Evolutionary conservation across 2,113 vertebrate species (phyloP), one percentile per base, ranked within the genome.

Genomic region (Sminthopsis crassicaudata): DNA sequence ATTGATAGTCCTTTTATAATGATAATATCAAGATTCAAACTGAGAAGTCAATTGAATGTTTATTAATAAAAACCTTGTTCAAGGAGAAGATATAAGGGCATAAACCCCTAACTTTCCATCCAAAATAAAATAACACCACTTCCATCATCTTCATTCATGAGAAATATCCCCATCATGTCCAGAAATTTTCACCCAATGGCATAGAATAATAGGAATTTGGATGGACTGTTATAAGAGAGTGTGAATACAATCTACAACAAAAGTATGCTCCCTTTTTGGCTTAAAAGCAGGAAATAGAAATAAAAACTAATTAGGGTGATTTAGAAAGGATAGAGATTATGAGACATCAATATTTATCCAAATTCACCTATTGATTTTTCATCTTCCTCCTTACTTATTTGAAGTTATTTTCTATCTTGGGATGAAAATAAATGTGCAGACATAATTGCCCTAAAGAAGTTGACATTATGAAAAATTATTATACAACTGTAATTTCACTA

Each of bases 361-460:
- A 84, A 42, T 84, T 42, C 19, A n/a, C 95, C 27, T 19, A 42
- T 84, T 92, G 55, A 48, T n/a, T 90, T 53, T 50, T 88, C 3
- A 27, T 14, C 93, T 91, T 91, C 94, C 25, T 89, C 90, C n/a
- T 93, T 46, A 95, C 53, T 12, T 91, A 94, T 53, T 7, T 5
- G 95, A 95, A 94, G 50, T 84, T 90, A 14, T 88, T 96, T 94
- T 42, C 9, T 93, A 52, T 46, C 51, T 36, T 90, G 88, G 23
- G 48, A 94, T 90, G 50, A 95, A 94, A 96, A 90, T 11, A 51
- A 93, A 95, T 84, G n/a, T 42, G 8, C 67, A 84, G 67, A 42
- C 19, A 84, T 42, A 84, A 84, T 84, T 42, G 36, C 46, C 36
- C 53, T 1, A 0, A 96, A 95, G 48, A 92, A 9, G 84, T 91